Conservation (phyloP, 1,140 invertebrate genomes). For the Drosophila rufa region DNA sequence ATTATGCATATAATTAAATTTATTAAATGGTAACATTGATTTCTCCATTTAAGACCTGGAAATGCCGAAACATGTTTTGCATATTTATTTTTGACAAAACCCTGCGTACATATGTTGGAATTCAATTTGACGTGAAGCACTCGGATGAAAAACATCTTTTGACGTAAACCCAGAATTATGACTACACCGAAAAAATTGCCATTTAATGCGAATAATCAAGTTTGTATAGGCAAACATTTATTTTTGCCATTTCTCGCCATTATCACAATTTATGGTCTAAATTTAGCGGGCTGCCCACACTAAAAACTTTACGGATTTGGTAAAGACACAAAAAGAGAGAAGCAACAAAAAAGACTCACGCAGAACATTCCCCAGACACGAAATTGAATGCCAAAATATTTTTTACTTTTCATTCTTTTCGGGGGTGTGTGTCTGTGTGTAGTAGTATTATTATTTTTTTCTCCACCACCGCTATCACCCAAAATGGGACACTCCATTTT, state of each 20-base stretch:
- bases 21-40: constrained; percentile 36
- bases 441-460: constrained; percentile 16
- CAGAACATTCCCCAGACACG: constrained; percentile 27
- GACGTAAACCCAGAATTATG: constrained; percentile 3
- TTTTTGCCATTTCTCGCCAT: constrained; percentile 29
- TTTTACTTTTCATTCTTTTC: constrained; percentile 48
- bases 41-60: constrained; percentile 5
- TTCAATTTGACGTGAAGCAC: constrained; percentile 23
- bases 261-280: constrained; percentile 37
- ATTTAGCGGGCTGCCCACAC: constrained; percentile 32
- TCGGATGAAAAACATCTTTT: constrained; percentile 22
- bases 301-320: constrained; percentile 31
- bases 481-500: constrained; percentile 75
- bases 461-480: constrained; percentile 12
- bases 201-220: constrained; percentile 41
- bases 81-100: constrained; percentile 20
- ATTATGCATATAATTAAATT: constrained; percentile 46
- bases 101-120: constrained; percentile 23
- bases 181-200: constrained; percentile 12
- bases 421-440: constrained; percentile 11
- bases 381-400: constrained; percentile 44
- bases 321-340: constrained; percentile 15
- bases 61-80: constrained; percentile 15
- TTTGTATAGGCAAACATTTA: constrained; percentile 36
- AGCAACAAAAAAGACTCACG: constrained; percentile 9